Percentiles rank a stretch among this genome's conserved stretches.
These are phyloP conservation scores for Gerosis bhagava DNA, from an alignment of 2,888 invertebrate genomes.

Conservation along the genomic window DNA sequence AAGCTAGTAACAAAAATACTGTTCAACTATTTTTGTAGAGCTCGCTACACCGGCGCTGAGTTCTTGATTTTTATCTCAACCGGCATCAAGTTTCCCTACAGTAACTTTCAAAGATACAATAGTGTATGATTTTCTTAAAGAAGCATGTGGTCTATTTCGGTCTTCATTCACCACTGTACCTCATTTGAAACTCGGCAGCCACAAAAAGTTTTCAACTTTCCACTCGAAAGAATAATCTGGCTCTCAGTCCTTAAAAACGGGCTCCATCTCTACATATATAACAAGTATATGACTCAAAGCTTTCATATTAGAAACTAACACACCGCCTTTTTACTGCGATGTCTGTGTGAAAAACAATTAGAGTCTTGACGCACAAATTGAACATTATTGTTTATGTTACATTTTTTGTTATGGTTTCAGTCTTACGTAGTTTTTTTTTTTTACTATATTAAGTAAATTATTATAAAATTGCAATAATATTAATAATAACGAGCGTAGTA, in stretches of 20 bases:
- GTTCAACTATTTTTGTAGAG: conserved; percentile 4
- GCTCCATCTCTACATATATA: conserved; percentile 18
- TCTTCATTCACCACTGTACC: conserved; percentile 20
- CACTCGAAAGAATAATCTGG: conserved; percentile 25
- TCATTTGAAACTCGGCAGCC: conserved; percentile 21
- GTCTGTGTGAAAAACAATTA: conserved; percentile 4
- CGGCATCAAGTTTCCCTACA: conserved; percentile 1
- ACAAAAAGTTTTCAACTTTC: conserved; percentile 27
- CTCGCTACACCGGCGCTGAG: not conserved
- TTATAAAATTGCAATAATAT: too few relatives aligned
- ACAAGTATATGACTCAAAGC: conserved; percentile 15
- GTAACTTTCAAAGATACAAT: conserved; percentile 17
- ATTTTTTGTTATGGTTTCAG: too few relatives aligned
- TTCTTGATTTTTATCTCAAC: conserved; percentile 5
- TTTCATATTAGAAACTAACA: conserved; percentile 20
- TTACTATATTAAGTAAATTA: too few relatives aligned
- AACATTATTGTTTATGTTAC: too few relatives aligned
- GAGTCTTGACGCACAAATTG: too few relatives aligned
- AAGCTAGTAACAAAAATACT: too few relatives aligned
- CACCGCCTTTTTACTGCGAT: conserved; percentile 15
- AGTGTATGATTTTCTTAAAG: conserved; percentile 19
- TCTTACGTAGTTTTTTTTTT: too few relatives aligned
- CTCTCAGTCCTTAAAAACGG: conserved; percentile 19
- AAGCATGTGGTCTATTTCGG: conserved; percentile 15
- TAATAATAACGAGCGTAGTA: conserved; percentile 10